phyloP scores from a whole-genome alignment of 2,888 invertebrate genomes.

The Siphonodentalium dalli region DNA sequence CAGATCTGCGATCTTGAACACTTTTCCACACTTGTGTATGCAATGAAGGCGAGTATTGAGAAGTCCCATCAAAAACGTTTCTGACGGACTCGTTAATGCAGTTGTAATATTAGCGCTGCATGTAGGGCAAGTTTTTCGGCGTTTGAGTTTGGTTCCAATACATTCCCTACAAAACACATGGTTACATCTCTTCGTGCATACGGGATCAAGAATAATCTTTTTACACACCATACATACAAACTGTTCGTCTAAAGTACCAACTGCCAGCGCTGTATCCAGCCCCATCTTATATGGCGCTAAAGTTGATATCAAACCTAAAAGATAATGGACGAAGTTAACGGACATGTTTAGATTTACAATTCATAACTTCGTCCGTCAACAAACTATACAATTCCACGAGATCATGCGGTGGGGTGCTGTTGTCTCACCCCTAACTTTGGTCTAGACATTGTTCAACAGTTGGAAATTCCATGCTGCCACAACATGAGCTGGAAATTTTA shows the following conservation, averaged over 20 bases:
- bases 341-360: too few species aligned
- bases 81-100: constrained; percentile 29
- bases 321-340: too few species aligned
- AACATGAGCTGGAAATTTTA: too few species aligned
- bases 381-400: too few species aligned
- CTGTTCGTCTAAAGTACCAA: constrained; percentile 33
- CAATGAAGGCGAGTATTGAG: constrained; percentile 36
- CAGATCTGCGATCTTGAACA: constrained; percentile 34
- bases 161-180: constrained; percentile 46
- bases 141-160: constrained; percentile 26
- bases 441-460: too few species aligned
- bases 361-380: too few species aligned
- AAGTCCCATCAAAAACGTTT: constrained; percentile 37
- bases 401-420: too few species aligned
- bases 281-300: too few species aligned
- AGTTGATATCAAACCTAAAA: too few species aligned
- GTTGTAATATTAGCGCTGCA: constrained; percentile 31
- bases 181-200: constrained; percentile 35
- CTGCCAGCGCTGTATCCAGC: constrained; percentile 36
- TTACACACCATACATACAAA: constrained; percentile 40
- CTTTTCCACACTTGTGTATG: constrained; percentile 40
- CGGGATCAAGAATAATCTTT: constrained; percentile 45
- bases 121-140: constrained; percentile 33
- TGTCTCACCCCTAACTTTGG: too few species aligned
- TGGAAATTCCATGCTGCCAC: too few species aligned